Base-by-base conservation (phyloP, 2,113 vertebrate genomes). In the Kryptolebias marmoratus region DNA sequence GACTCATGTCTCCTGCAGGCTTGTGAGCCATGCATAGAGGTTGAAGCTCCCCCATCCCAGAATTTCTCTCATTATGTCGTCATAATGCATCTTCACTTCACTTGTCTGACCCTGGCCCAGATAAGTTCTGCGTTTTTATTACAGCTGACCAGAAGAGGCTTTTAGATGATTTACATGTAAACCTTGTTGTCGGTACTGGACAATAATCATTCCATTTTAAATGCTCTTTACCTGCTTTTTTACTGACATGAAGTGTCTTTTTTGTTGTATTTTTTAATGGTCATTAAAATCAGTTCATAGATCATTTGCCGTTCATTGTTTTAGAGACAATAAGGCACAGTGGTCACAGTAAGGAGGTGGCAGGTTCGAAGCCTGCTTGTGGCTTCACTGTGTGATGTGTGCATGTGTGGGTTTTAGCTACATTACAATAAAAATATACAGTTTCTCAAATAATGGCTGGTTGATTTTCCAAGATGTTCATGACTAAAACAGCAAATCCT, bases 1-100 rank as follows among this genome's bases (percentile, higher is more conserved):
- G 86, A 91, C 80, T 87, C 84, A 88, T 61, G 59, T 47, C 55
- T 82, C 82, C 82, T 64, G 73, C 79, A 71, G 88, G 77, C 84
- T 67, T 81, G 82, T 64, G 66, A 82, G 74, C 32, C 14, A 77
- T 75, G 83, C 66, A 56, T 48, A 27, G 77, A 77, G 70, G 66
- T 80, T 73, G 77, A 73, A 52, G 49, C 83, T 79, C 65, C 67
- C 61, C 66, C 52, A 62, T 68, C 18, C 30, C 58, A 54, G 62
- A 69, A 49, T 68, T 55, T 56, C 65, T 68, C 63, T 65, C 30
- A n/a, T 78, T 79, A 27, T 28, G 10, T 77, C 79, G 71, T 61
- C 70, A 53, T 47, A 71, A 54, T 27, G 4, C 71, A 50, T 62
- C 71, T 64, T 59, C 70, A 11, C 63, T 28, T 12, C 18, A 67